Evolutionary conservation across 1,140 invertebrate species (phyloP), one percentile per base, ranked within the genome.

Genomic region (Diuraphis noxia): DNA sequence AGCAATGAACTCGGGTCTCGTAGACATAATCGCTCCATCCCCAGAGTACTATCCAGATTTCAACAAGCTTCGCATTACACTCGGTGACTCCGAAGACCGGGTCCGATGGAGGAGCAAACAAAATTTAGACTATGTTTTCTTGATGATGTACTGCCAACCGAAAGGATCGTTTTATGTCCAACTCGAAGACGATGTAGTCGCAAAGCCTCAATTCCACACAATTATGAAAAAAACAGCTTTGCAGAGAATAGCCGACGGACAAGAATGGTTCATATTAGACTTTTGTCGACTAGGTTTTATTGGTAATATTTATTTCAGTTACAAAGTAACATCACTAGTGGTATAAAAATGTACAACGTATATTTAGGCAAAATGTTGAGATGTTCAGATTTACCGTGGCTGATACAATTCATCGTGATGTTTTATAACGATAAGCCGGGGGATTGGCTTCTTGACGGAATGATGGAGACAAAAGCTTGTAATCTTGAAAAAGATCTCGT

Each of bases 381-480:
- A 93, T 97, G 97, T 88, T 96, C 96, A 0, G 97, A 99, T 94
- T 94, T 99, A 38, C 97, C 97, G 17, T 96, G 96, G 94, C 94
- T 99, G 43, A 96, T 98, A 30, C 97, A 98, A 93, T 99, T 99
- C 94, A 98, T 99, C 93, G 95, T 99, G 93, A 97, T 98, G 95
- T 98, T 99, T 94, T 97, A 98, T 94, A 97, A 97, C 93, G 98
- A 99, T 93, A 99, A 99, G 94, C 98, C 98, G 0, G 98, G 99
- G 0, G 98, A 99, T 94, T 99, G 98, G 98, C 94, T 99, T 2
- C 94, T 99, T 13, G 98, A 98, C 92, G 96, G 98, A 94, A 96
- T 98, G 89, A 96, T 99, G 49, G 96, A 96, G 92, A 98, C 98
- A 0, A 98, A 98, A 94, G 96, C 98, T 38, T 99, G 98, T 94